phyloP scores from a whole-genome alignment of 2,797 vertebrate species.

The Enteromius fasciolatus region DNA sequence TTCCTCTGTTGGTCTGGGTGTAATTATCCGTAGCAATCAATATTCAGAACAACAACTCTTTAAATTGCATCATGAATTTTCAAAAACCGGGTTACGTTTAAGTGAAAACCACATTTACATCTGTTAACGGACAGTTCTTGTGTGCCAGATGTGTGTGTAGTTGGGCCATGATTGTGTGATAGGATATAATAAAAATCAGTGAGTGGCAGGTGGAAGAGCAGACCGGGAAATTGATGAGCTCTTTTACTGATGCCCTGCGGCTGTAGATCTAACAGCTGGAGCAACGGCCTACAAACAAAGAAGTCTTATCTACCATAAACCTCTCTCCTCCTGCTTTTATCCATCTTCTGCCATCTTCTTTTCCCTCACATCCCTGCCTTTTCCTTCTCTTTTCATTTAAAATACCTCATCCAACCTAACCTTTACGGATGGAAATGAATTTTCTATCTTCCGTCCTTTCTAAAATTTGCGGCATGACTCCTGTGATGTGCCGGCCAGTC shows the following conservation, averaged over 20 bases:
- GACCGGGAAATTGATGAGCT: slow-evolving; percentile 29
- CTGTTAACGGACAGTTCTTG: not conserved
- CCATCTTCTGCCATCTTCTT: not conserved
- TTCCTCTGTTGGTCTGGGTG: not conserved
- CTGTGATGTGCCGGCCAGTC: slow-evolving; percentile 31
- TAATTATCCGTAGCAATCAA: not conserved
- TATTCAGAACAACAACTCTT: not conserved
- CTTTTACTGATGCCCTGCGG: slow-evolving; percentile 34
- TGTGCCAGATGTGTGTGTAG: not conserved
- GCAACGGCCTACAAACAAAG: slow-evolving; percentile 28
- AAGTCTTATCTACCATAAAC: slow-evolving; percentile 21
- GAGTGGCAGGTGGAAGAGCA: slow-evolving; percentile 17
- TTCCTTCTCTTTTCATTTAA: slow-evolving; percentile 1
- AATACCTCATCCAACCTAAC: slow-evolving; percentile 3
- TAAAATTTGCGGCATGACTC: slow-evolving; percentile 33
- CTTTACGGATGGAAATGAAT: slow-evolving; percentile 28
- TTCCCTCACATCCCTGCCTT: not conserved
- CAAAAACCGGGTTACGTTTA: not conserved
- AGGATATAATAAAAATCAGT: not conserved
- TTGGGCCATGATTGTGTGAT: not conserved
- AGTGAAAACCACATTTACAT: slow-evolving; percentile 1
- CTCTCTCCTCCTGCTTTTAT: slow-evolving; percentile 16
- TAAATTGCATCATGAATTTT: not conserved
- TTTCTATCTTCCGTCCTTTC: not conserved
- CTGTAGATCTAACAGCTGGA: slow-evolving; percentile 47